Conservation (phyloP, 2,113 vertebrate genomes). For the Acanthisitta chloris region DNA sequence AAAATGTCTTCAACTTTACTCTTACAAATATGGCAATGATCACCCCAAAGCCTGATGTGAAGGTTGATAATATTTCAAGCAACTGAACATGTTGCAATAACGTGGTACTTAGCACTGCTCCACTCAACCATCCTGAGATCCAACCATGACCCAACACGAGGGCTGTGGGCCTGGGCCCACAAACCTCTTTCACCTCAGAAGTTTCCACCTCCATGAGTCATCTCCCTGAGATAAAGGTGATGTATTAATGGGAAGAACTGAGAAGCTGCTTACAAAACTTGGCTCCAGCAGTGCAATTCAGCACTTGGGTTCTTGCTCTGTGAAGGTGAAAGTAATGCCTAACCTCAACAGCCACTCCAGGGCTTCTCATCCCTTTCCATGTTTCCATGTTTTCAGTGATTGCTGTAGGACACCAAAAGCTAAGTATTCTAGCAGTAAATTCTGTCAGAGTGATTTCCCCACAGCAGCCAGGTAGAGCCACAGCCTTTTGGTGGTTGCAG, state of each 20-base stretch:
- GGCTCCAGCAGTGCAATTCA: not conserved
- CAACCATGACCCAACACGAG: not conserved
- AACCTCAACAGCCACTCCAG: rapidly evolving
- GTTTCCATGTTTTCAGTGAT: not conserved
- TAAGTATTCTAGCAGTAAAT: rapidly evolving
- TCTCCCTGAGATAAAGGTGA: not conserved
- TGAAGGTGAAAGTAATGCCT: rapidly evolving
- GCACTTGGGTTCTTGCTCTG: not conserved
- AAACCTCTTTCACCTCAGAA: not conserved
- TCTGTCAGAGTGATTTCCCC: not conserved
- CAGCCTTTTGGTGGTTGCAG: not conserved
- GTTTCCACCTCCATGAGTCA: not conserved
- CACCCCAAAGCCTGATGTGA: not conserved
- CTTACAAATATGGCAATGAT: conserved; percentile 31
- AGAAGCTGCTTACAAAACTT: not conserved
- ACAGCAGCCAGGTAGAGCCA: not conserved
- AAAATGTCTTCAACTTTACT: conserved; percentile 9
- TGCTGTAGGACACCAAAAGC: not conserved
- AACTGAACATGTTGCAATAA: conserved; percentile 25
- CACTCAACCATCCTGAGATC: not conserved
- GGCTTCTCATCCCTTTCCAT: rapidly evolving
- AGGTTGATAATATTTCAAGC: not conserved
- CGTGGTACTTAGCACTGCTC: not conserved
- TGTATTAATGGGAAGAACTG: not conserved
- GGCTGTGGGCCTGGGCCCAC: not conserved